These are phyloP conservation scores for Melanotaenia trifasciata DNA, from an alignment of 2,797 vertebrate genomes.

Conservation along the genomic window DNA sequence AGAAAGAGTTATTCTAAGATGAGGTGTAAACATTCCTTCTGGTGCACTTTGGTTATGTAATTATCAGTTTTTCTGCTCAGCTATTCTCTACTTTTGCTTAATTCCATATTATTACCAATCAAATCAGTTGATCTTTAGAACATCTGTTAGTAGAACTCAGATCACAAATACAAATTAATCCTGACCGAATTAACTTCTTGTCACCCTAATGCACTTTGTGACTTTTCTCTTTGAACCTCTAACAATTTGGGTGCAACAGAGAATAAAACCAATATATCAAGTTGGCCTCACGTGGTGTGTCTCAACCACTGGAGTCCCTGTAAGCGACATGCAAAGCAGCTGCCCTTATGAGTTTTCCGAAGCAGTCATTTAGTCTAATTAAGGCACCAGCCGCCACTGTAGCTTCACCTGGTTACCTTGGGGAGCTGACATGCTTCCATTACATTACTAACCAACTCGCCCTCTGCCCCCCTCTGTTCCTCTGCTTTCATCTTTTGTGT, in stretches of 20 bases:
- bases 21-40: background rate
- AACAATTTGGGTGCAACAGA: constrained; percentile 16
- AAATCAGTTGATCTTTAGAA: background rate
- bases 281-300: constrained; percentile 14
- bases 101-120: background rate
- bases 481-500: constrained; percentile 55
- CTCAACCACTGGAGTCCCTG: constrained; percentile 20
- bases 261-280: constrained; percentile 34
- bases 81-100: background rate
- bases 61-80: background rate
- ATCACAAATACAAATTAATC: background rate
- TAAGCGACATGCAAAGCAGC: constrained; percentile 37
- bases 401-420: constrained; percentile 45
- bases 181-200: background rate
- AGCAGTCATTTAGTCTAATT: constrained; percentile 58
- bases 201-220: background rate
- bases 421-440: constrained; percentile 34
- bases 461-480: constrained; percentile 10
- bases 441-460: constrained; percentile 39
- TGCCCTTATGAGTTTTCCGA: constrained; percentile 64
- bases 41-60: background rate
- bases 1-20: background rate
- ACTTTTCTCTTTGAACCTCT: constrained; percentile 4
- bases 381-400: constrained; percentile 42
- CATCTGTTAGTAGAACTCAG: background rate